A percentile compares a stretch with the other conserved stretches of the same genome.
phyloP scores from a whole-genome alignment of 2,113 vertebrate genomes.

The Chloropsis hardwickii region DNA sequence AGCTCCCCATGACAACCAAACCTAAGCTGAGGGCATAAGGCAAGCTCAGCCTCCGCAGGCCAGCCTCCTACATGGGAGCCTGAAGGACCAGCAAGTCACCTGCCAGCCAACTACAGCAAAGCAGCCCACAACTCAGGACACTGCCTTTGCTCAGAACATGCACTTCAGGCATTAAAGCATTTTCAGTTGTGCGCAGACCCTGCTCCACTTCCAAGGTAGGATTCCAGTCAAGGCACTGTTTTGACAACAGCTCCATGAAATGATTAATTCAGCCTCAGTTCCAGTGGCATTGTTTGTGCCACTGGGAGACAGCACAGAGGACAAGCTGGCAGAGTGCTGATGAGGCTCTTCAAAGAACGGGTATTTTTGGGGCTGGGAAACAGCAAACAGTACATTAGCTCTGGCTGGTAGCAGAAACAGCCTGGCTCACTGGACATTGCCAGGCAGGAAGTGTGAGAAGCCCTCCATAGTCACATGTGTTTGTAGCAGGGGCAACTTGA shows the following conservation, averaged over 20 bases:
- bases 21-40: neutral
- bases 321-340: neutral
- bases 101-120: neutral
- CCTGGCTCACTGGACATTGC: accelerated
- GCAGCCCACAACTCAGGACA: neutral
- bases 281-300: neutral
- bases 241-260: neutral
- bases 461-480: neutral
- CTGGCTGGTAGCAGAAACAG: neutral
- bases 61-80: neutral
- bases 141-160: neutral
- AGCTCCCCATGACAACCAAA: constrained; percentile 33
- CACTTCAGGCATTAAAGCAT: neutral
- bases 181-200: neutral
- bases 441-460: neutral
- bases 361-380: neutral
- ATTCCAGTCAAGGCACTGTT: neutral
- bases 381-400: neutral
- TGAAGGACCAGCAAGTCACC: neutral
- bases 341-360: neutral
- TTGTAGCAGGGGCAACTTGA: neutral
- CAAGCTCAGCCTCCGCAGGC: neutral
- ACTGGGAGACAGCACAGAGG: neutral
- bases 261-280: neutral
- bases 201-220: neutral